phyloP scores from a whole-genome alignment of 2,797 vertebrate genomes.

The Kryptolebias ocellatus region DNA sequence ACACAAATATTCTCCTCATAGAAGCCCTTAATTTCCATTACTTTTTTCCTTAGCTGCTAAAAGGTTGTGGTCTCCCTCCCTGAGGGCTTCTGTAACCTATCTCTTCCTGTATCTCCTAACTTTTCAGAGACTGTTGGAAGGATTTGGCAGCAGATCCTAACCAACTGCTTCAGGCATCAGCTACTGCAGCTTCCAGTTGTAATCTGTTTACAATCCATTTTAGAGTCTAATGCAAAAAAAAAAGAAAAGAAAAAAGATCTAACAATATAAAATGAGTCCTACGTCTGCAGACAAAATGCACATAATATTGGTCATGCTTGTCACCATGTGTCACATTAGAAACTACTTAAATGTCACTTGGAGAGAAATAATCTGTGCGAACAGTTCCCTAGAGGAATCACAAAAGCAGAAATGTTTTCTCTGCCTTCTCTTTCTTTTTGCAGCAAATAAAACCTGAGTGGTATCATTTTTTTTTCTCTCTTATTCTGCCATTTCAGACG shows the following conservation, averaged over 20 bases:
- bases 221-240: slow-evolving; percentile 9
- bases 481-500: slow-evolving; percentile 15
- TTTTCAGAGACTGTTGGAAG: slow-evolving; percentile 24
- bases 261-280: slow-evolving; percentile 13
- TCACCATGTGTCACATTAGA: slow-evolving; percentile 28
- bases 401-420: slow-evolving; percentile 25
- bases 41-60: slow-evolving; percentile 6
- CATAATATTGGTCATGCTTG: slow-evolving; percentile 20
- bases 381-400: slow-evolving; percentile 35
- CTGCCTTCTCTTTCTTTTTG: slow-evolving; percentile 14
- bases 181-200: slow-evolving; percentile 27
- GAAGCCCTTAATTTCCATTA: not conserved
- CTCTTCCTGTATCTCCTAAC: slow-evolving; percentile 18
- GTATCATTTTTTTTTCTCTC: slow-evolving; percentile 8
- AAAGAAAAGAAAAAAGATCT: slow-evolving; percentile 8
- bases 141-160: slow-evolving; percentile 32
- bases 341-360: slow-evolving; percentile 36
- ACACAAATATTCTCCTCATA: not conserved
- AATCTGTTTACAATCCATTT: slow-evolving; percentile 36
- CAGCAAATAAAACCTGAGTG: slow-evolving; percentile 31
- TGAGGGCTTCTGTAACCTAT: slow-evolving; percentile 18
- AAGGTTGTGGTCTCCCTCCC: slow-evolving; percentile 11
- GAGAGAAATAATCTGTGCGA: slow-evolving; percentile 27
- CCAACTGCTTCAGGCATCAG: slow-evolving; percentile 17
- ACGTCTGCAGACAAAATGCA: slow-evolving; percentile 12